phyloP scores from a whole-genome alignment of 2,888 invertebrate species.

The Oligia latruncula region DNA sequence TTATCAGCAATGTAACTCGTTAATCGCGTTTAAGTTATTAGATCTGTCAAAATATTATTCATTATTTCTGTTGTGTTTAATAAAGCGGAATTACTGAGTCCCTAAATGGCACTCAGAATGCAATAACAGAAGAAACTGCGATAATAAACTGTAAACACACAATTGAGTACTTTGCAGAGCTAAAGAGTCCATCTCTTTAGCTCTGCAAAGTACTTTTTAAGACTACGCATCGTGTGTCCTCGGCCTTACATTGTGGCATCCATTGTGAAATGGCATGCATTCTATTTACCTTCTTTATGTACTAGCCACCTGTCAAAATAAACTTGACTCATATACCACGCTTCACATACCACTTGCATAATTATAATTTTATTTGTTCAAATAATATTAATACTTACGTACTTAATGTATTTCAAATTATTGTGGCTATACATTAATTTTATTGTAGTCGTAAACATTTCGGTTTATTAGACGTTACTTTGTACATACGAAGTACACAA shows the following conservation, averaged over 20 bases:
- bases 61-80: neutral
- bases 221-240: conserved; percentile 18
- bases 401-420: conserved; percentile 16
- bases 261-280: conserved; percentile 49
- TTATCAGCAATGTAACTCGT: neutral
- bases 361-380: conserved; percentile 21
- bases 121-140: neutral
- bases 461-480: neutral
- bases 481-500: neutral
- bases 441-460: conserved; percentile 13
- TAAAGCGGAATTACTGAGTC: neutral
- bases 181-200: no score
- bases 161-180: no score
- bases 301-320: conserved; percentile 52
- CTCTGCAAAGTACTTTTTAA: neutral
- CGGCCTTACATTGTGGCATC: conserved; percentile 37
- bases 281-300: conserved; percentile 49
- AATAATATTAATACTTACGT: conserved; percentile 15
- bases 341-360: conserved; percentile 26
- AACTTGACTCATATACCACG: conserved; percentile 49
- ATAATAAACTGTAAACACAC: conserved; percentile 12
- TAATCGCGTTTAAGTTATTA: neutral
- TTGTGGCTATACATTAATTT: conserved; percentile 18
- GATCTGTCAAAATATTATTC: neutral
- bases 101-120: neutral